These are phyloP conservation scores for Thalassophryne amazonica DNA, from an alignment of 2,797 vertebrate genomes.

Conservation along the genomic window DNA sequence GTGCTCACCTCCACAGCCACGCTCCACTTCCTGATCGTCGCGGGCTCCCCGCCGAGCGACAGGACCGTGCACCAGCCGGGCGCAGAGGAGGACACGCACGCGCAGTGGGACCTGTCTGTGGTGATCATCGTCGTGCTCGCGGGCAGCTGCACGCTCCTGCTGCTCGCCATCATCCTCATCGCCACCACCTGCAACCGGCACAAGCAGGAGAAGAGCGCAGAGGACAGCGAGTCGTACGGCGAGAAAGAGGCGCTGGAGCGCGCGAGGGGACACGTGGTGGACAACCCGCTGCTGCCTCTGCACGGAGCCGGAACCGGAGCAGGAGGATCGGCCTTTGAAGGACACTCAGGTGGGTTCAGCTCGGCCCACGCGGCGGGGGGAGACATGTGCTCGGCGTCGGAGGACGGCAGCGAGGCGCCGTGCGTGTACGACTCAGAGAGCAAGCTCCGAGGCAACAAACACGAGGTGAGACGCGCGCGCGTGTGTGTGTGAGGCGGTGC, in stretches of 20 bases:
- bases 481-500: too few species aligned
- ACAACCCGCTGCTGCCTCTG: slow-evolving; percentile 76
- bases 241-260: slow-evolving; percentile 84
- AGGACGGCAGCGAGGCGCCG: slow-evolving; percentile 80
- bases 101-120: slow-evolving; percentile 90
- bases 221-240: slow-evolving; percentile 76
- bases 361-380: slow-evolving; percentile 79
- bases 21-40: slow-evolving; percentile 85
- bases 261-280: slow-evolving; percentile 72
- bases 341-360: slow-evolving; percentile 80
- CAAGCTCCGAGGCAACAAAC: slow-evolving; percentile 79
- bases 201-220: slow-evolving; percentile 82
- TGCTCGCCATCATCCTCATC: slow-evolving; percentile 94
- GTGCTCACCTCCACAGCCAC: slow-evolving; percentile 85
- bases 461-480: slow-evolving; percentile 85
- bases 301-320: slow-evolving; percentile 66
- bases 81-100: slow-evolving; percentile 64
- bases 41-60: slow-evolving; percentile 80
- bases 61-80: slow-evolving; percentile 69
- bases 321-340: slow-evolving; percentile 78
- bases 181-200: slow-evolving; percentile 93
- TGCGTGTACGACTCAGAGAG: slow-evolving; percentile 88
- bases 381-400: slow-evolving; percentile 83
- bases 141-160: slow-evolving; percentile 93
- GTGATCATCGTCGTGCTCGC: slow-evolving; percentile 93